Conservation (phyloP, 2,113 vertebrate genomes). For the Morone chrysops region DNA sequence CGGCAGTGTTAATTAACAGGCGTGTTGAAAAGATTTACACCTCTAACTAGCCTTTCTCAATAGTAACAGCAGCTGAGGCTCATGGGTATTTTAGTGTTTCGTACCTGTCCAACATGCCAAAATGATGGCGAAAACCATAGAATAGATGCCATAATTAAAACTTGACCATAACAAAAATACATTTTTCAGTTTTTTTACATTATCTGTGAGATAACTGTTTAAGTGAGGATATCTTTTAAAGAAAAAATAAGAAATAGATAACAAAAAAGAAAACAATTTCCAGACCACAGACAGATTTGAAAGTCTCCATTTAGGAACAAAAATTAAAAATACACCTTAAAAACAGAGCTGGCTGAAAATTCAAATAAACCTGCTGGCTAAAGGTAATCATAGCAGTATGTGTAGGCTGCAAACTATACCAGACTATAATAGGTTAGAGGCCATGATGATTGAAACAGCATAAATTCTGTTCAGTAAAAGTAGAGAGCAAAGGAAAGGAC, state of each 20-base stretch:
- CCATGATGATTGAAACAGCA: not conserved
- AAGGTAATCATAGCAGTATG: not conserved
- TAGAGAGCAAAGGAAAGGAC: not conserved
- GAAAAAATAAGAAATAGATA: too few relatives aligned
- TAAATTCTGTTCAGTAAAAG: not conserved
- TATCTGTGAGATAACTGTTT: not conserved
- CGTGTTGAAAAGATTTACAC: too few relatives aligned
- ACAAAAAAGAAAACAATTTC: not conserved
- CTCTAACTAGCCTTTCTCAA: too few relatives aligned
- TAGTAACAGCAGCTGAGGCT: too few relatives aligned
- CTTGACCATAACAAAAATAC: not conserved
- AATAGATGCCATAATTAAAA: not conserved
- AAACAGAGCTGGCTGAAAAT: not conserved
- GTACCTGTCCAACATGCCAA: too few relatives aligned
- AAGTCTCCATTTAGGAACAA: too few relatives aligned
- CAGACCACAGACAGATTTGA: too few relatives aligned
- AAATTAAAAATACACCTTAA: not conserved
- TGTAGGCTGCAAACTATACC: not conserved
- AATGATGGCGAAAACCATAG: too few relatives aligned
- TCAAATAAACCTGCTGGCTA: not conserved
- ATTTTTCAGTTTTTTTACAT: not conserved
- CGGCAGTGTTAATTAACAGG: too few relatives aligned
- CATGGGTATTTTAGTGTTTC: too few relatives aligned
- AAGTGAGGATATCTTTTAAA: not conserved
- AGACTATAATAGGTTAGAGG: not conserved